Evolutionary conservation across 35 echinoderm and acorn worm species (phyloP).

Genomic region (Anneissia japonica): DNA sequence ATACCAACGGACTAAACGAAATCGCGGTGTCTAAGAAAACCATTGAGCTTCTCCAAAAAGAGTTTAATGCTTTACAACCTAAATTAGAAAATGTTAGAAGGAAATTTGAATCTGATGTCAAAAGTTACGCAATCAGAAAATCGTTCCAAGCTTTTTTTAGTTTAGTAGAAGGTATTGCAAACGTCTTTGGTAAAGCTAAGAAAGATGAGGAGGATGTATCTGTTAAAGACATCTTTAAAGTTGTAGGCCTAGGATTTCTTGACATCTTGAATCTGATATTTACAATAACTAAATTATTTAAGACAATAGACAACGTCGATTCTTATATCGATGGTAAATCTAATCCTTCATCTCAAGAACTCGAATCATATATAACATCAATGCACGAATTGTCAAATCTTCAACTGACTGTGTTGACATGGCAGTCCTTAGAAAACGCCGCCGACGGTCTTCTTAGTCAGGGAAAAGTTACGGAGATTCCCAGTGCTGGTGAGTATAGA

Average conservation of each 20-base stretch:
- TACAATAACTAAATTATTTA: background rate
- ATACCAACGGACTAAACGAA: background rate
- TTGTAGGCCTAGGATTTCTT: background rate
- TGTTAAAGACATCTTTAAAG: background rate
- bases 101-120: background rate
- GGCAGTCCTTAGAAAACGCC: background rate
- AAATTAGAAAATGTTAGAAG: background rate
- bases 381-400: background rate
- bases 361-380: background rate
- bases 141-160: background rate
- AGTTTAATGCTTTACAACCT: background rate
- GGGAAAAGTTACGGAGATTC: background rate
- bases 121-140: background rate
- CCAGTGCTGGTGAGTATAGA: background rate
- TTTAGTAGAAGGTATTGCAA: background rate
- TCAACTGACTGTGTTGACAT: background rate
- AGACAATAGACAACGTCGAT: background rate
- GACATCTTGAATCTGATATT: background rate
- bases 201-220: background rate
- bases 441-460: background rate
- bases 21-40: background rate
- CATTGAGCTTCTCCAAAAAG: background rate
- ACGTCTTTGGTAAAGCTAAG: background rate
- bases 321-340: background rate
- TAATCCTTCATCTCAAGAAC: background rate